A percentile compares a stretch with the other conserved stretches of the same genome.
Conservation (phyloP, 2,113 vertebrate species). For the Ranitomeya imitator region DNA sequence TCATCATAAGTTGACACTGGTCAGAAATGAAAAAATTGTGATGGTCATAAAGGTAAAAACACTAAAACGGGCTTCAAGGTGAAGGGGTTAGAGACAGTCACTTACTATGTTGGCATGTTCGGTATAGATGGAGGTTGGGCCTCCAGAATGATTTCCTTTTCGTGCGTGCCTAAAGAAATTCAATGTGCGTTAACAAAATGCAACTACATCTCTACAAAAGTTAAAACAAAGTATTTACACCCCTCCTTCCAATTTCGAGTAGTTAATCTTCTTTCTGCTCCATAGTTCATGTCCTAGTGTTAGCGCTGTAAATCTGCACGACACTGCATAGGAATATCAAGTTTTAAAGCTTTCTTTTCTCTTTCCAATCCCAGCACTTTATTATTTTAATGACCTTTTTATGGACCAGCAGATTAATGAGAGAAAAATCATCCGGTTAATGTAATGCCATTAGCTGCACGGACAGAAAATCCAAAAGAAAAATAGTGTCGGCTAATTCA, state of each 20-base stretch:
- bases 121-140: too few species aligned
- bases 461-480: conserved; percentile 40
- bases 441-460: conserved; percentile 11
- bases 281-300: neutral
- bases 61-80: too few species aligned
- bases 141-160: too few species aligned
- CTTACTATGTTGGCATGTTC: too few species aligned
- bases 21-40: too few species aligned
- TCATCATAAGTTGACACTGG: too few species aligned
- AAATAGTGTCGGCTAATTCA: conserved; percentile 36
- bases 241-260: neutral
- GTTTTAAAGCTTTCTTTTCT: conserved; percentile 19
- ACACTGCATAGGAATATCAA: neutral
- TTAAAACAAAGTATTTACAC: neutral
- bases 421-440: conserved; percentile 28
- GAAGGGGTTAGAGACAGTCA: too few species aligned
- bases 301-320: neutral
- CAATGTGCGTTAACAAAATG: neutral
- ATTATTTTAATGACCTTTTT: conserved; percentile 49
- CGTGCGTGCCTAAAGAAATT: too few species aligned
- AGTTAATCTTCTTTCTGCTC: neutral
- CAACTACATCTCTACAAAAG: neutral
- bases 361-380: conserved; percentile 18
- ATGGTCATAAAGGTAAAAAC: too few species aligned
- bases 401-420: conserved; percentile 44